phyloP scores from a whole-genome alignment of 2,113 vertebrate species.

The Pangasianodon gigas region DNA sequence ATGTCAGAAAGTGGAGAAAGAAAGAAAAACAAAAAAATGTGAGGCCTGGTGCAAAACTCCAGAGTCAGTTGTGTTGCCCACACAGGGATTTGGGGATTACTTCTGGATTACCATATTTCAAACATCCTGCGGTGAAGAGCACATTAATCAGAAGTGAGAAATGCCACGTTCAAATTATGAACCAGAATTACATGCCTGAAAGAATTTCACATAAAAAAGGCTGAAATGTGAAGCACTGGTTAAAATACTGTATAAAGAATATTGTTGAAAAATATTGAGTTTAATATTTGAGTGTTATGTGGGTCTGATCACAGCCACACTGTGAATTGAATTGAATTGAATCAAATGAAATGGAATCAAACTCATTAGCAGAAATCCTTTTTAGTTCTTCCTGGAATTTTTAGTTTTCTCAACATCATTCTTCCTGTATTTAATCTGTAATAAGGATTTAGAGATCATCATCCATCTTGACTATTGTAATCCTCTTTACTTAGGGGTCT shows the following conservation, averaged over 20 bases:
- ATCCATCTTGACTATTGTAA: not conserved
- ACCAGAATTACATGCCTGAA: conserved; percentile 33
- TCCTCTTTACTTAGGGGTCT: not conserved
- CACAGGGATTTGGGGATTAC: conserved; percentile 63
- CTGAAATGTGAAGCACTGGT: not conserved
- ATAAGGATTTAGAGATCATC: not conserved
- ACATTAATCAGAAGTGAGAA: conserved; percentile 56
- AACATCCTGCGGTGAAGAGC: conserved; percentile 60
- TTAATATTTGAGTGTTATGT: not conserved
- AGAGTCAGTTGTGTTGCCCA: conserved; percentile 61
- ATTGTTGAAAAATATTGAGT: not conserved
- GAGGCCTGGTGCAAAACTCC: conserved; percentile 48
- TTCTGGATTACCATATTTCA: conserved; percentile 68
- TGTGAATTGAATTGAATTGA: not conserved
- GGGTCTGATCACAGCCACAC: not conserved
- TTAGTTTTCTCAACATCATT: not conserved
- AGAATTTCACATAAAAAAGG: conserved; percentile 21
- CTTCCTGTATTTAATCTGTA: not conserved
- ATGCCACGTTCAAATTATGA: conserved; percentile 27
- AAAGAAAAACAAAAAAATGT: conserved; percentile 31
- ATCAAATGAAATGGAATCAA: not conserved
- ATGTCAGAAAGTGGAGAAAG: conserved; percentile 12
- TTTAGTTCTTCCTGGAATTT: not conserved
- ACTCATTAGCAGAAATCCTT: not conserved
- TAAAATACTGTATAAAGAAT: conserved; percentile 3